Conservation (phyloP, 2,888 invertebrate species). For the Meliscaeva auricollis region DNA sequence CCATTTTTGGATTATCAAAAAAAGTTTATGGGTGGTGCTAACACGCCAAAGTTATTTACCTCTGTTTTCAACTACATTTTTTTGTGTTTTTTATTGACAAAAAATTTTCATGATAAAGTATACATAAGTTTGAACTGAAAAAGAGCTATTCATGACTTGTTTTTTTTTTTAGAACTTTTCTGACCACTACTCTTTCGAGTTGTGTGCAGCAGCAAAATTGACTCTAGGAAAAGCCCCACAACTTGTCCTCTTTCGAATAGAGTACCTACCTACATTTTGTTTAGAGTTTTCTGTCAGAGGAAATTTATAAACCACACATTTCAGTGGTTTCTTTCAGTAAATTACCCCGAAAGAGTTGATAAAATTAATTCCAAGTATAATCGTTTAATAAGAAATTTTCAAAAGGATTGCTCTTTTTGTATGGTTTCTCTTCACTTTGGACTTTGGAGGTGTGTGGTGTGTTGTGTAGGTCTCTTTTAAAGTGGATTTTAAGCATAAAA, state of each 20-base stretch:
- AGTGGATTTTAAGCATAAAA: not conserved
- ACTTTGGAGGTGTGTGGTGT: too few relatives aligned
- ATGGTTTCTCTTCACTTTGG: not conserved
- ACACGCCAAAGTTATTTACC: slow-evolving; percentile 7
- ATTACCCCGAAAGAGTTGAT: not conserved
- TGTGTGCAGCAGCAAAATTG: not conserved
- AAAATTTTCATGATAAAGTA: slow-evolving; percentile 3
- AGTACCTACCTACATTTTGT: too few relatives aligned
- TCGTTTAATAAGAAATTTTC: slow-evolving; percentile 1
- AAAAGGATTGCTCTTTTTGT: slow-evolving; percentile 11
- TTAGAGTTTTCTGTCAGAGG: not conserved
- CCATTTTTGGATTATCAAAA: slow-evolving; percentile 11
- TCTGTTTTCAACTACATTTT: slow-evolving; percentile 8
- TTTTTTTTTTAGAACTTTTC: not conserved
- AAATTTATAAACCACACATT: not conserved
- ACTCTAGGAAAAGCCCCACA: not conserved
- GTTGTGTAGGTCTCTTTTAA: slow-evolving; percentile 4
- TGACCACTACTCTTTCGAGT: slow-evolving; percentile 20
- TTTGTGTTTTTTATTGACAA: not conserved
- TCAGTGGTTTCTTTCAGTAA: not conserved
- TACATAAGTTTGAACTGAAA: not conserved
- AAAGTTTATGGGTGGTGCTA: slow-evolving; percentile 28
- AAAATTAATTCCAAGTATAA: slow-evolving; percentile 19
- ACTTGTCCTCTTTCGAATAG: too few relatives aligned
- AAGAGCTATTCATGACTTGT: too few relatives aligned